These are phyloP conservation scores for Encarsia formosa DNA, from an alignment of 2,888 invertebrate genomes.

Conservation along the genomic window DNA sequence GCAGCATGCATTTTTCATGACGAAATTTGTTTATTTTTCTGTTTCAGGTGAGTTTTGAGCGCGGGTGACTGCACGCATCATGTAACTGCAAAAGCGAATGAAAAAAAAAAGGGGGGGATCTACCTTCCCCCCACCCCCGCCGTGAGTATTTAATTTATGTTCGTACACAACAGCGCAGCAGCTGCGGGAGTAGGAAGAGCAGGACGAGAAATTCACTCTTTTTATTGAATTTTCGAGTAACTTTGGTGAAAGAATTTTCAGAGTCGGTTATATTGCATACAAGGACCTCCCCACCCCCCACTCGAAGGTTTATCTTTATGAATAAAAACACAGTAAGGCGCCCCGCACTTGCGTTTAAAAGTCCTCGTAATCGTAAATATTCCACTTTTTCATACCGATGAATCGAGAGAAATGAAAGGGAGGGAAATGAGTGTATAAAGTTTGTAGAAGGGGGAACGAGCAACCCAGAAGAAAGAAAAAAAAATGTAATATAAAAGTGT, in stretches of 20 bases:
- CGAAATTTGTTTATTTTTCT: slow-evolving; percentile 21
- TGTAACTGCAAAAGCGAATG: background rate
- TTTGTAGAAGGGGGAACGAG: background rate
- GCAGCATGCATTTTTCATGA: slow-evolving; percentile 16
- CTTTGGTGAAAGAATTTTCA: no score
- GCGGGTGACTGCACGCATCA: no score
- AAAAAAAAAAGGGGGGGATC: background rate
- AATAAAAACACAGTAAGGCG: slow-evolving; percentile 21
- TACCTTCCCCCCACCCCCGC: background rate
- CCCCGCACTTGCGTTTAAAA: slow-evolving; percentile 17
- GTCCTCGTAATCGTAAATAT: slow-evolving; percentile 25
- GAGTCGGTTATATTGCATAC: no score
- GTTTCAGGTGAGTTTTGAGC: slow-evolving; percentile 28
- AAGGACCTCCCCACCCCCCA: no score
- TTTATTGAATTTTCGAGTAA: background rate
- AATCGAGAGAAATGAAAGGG: slow-evolving; percentile 8
- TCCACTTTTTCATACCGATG: slow-evolving; percentile 10
- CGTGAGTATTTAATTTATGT: slow-evolving; percentile 11
- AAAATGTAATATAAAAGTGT: slow-evolving; percentile 26
- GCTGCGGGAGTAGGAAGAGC: no score
- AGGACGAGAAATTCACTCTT: no score
- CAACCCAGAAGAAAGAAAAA: background rate
- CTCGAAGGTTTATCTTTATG: slow-evolving; percentile 16
- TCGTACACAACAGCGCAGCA: no score
- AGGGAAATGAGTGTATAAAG: slow-evolving; percentile 18